phyloP scores from a whole-genome alignment of 2,888 invertebrate species.

The Diogma glabrata region DNA sequence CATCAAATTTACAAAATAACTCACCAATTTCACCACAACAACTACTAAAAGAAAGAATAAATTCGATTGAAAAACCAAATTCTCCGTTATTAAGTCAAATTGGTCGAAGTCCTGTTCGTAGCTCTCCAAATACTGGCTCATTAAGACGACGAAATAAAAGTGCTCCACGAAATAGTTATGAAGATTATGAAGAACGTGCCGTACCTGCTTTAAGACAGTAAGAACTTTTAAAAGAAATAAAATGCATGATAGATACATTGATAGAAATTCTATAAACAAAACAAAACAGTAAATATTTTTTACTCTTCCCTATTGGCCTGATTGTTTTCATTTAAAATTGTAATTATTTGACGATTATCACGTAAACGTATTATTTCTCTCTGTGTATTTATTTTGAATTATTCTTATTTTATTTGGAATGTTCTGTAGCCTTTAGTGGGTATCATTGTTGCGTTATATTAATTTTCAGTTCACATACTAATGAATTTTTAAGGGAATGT shows the following conservation, averaged over 20 bases:
- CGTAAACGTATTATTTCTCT: too few relatives aligned
- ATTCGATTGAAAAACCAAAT: slow-evolving; percentile 31
- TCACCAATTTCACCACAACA: not conserved
- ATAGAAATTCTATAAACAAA: too few relatives aligned
- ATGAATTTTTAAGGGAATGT: slow-evolving; percentile 65
- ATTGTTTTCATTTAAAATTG: too few relatives aligned
- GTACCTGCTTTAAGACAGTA: slow-evolving; percentile 78
- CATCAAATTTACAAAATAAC: slow-evolving; percentile 4
- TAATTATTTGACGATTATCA: too few relatives aligned
- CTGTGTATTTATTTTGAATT: too few relatives aligned
- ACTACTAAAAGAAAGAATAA: not conserved
- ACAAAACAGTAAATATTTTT: too few relatives aligned
- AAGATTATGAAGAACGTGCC: slow-evolving; percentile 77
- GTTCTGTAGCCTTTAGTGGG: too few relatives aligned
- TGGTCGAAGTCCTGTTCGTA: slow-evolving; percentile 32
- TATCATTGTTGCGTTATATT: slow-evolving; percentile 8
- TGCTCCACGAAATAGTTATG: slow-evolving; percentile 58
- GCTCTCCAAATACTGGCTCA: slow-evolving; percentile 47
- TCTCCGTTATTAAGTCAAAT: slow-evolving; percentile 29
- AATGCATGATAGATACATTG: too few relatives aligned
- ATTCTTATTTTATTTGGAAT: not conserved
- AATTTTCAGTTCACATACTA: slow-evolving; percentile 59
- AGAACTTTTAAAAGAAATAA: too few relatives aligned
- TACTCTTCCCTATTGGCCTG: too few relatives aligned
- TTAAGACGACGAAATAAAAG: slow-evolving; percentile 54